phyloP scores from a whole-genome alignment of 1,140 invertebrate genomes.

The Monochamus saltuarius region DNA sequence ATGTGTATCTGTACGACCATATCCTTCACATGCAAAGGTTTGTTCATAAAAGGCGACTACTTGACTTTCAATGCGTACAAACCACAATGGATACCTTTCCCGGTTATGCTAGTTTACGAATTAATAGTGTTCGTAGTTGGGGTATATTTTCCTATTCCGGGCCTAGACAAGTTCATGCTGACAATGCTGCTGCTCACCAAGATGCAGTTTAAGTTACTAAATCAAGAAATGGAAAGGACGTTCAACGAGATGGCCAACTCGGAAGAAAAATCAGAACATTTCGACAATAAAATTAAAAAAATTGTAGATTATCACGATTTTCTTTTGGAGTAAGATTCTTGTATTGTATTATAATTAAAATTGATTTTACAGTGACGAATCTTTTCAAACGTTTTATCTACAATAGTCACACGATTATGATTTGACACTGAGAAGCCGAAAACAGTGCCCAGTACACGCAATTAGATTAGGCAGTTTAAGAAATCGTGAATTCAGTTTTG shows the following conservation, averaged over 20 bases:
- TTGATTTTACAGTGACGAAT: no score
- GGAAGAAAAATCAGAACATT: neutral
- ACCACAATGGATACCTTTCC: neutral
- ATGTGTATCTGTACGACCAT: neutral
- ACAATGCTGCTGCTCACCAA: neutral
- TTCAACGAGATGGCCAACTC: neutral
- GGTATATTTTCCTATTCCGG: neutral
- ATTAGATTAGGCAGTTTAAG: no score
- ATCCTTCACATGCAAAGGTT: neutral
- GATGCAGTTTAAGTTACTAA: constrained; percentile 1
- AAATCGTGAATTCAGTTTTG: no score
- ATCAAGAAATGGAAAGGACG: constrained; percentile 9
- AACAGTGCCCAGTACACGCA: no score
- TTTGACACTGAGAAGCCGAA: no score
- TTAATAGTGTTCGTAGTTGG: neutral
- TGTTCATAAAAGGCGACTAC: neutral
- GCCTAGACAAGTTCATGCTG: neutral
- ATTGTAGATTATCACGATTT: constrained; percentile 5
- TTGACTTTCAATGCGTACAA: constrained; percentile 2
- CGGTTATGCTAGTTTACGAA: neutral
- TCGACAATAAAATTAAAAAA: constrained; percentile 1
- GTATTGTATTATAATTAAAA: no score
- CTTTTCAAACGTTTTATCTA: no score
- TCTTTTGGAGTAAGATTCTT: neutral
- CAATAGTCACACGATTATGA: no score